Base-by-base conservation (phyloP, 1,140 invertebrate genomes). In the Leguminivora glycinivorella region DNA sequence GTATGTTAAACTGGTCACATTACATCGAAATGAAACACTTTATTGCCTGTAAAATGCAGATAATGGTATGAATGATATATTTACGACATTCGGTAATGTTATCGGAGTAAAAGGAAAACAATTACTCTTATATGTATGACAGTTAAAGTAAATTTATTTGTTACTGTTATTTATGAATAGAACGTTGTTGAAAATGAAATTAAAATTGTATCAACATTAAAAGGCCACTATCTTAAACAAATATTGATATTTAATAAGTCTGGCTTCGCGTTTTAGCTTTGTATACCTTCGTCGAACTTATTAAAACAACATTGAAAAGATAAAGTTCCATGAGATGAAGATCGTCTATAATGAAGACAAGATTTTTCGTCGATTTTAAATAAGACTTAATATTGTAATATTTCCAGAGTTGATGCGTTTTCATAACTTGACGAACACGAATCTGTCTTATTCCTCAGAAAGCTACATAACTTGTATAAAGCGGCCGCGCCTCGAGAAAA, bases 31-130 rank as follows among this genome's bases (percentile, higher is more conserved):
- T 52, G n/a, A 52, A 63, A 63, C 14, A 31, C 58, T 63, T 63
- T 63, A 63, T 6, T 17, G 17, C 12, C 25, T 63, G 29, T 63
- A 63, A 63, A 63, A 34, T 29, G 29, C 14, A 29, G 12, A 26
- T 58, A 58, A 14, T 29, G 56, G 56, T 6, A 63, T 29, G 29
- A 63, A 63, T 63, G 31, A 31, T 29, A 63, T 63, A 63, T 63
- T 63, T 29, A 63, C 25, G 58, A 31, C 14, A 17, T 29, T 63
- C 58, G 31, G n/a, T 26, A 25, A 12, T 29, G 12, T 60, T n/a
- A 58, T 58, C 10, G 9, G 0, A 12, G 38, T 43, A 43, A 43
- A 17, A 5, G 56, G 12, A 29, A 60, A 60, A 6, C n/a, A 60
- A 60, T n/a, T 60, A 2, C 24, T 26, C n/a, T n/a, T n/a, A n/a